Percentiles rank a stretch among this genome's conserved stretches.
These are phyloP conservation scores for Ecdyonurus torrentis DNA, from an alignment of 2,888 invertebrate genomes.

Conservation along the genomic window DNA sequence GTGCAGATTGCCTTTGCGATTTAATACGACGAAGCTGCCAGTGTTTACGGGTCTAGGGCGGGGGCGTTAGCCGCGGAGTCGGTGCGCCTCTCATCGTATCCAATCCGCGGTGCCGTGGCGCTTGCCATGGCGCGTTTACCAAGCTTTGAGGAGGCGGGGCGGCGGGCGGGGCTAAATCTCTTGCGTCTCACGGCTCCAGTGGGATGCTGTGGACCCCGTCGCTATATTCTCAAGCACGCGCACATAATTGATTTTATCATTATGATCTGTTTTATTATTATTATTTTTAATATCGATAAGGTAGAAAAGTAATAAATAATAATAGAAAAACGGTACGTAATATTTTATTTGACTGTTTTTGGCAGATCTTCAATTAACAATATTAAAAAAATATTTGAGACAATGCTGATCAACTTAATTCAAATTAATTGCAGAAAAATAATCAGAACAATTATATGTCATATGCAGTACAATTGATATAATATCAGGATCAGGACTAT, in stretches of 20 bases:
- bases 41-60: background rate
- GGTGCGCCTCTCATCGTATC: background rate
- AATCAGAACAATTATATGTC: too few relatives aligned
- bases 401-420: too few relatives aligned
- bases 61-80: background rate
- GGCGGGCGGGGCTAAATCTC: constrained; percentile 8
- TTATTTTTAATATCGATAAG: too few relatives aligned
- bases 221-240: background rate
- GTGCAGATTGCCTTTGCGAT: background rate
- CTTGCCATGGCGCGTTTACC: constrained; percentile 1
- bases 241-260: background rate
- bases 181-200: background rate
- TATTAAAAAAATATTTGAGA: too few relatives aligned
- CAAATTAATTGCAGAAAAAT: too few relatives aligned
- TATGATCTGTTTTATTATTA: too few relatives aligned
- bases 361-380: too few relatives aligned
- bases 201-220: background rate
- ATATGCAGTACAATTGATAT: too few relatives aligned
- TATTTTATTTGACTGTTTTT: too few relatives aligned
- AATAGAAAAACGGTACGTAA: too few relatives aligned
- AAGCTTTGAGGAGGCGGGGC: constrained; percentile 5
- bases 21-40: background rate
- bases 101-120: background rate
- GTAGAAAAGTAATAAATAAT: too few relatives aligned
- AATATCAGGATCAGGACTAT: too few relatives aligned